Evolutionary conservation across 1,140 invertebrate species (phyloP), one percentile per base, ranked within the genome.

Genomic region (Drosophila eugracilis): DNA sequence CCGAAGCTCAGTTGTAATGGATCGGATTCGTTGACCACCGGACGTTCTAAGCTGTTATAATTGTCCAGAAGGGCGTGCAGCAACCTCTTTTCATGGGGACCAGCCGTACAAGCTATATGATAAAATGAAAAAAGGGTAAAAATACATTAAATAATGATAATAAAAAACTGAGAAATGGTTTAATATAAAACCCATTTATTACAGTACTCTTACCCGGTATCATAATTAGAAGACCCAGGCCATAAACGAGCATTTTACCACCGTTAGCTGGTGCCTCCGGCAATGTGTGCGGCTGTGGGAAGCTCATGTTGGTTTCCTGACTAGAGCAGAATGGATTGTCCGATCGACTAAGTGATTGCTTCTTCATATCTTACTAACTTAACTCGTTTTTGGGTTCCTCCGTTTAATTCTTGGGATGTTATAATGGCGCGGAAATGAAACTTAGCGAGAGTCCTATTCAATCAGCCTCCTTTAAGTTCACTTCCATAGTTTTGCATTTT

Each of bases 41-140:
- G 99, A 88, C 99, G 94, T 94, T 99, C 98, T 92, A 99, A 94
- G 84, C 96, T 96, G 93, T 99, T 99, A 94, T 99, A 99, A 90
- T 97, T 94, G 92, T 97, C 96, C 92, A 99, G 95, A 77, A 99
- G 95, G 91, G 97, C 95, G 92, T 97, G 96, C 88, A 99, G 95
- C 85, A 99, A 94, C 90, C 95, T 94, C 93, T 97, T 97, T 93
- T 99, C 98, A 93, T 98, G 96, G 86, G 95, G 94, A 84, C 97
- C 97, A 93, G 96, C 95, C 77, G 94, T 90, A 86, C 94, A 95
- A 85, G 94, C 96, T 97, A 92, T n/a, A 92, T 49, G 6, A 1
- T 2, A 22, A 9, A 36, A 12, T 15, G 5, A 15, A 3, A 34
- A 24, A 54, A 21, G 3, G 30, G 52, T 39, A 37, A 22, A n/a